Conservation (phyloP, 2,888 invertebrate species). For the Polietes domitor region DNA sequence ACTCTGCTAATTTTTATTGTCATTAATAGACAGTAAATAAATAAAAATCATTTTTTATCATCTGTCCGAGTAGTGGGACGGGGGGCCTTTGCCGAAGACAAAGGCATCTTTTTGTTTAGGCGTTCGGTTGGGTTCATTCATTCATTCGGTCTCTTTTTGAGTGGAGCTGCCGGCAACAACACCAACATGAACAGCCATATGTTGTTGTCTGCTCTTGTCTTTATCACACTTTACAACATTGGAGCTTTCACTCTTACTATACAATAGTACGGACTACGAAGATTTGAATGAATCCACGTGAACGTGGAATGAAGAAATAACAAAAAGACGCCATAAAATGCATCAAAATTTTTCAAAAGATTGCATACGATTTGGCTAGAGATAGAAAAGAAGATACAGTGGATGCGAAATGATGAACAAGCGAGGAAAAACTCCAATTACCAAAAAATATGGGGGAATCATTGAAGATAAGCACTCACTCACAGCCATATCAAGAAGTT, state of each 20-base stretch:
- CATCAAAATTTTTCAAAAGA: background rate
- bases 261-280: too few species aligned
- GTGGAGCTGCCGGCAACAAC: background rate
- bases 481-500: too few species aligned
- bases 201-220: background rate
- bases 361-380: background rate
- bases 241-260: background rate
- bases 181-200: background rate
- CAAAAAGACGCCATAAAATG: background rate
- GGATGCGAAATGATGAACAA: too few species aligned
- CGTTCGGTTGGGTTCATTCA: background rate
- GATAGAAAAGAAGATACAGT: too few species aligned
- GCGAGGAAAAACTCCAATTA: too few species aligned
- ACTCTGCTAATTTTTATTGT: conserved; percentile 1
- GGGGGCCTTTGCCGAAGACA: background rate
- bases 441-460: too few species aligned
- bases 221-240: background rate
- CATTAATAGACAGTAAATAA: conserved; percentile 1
- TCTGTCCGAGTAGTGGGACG: background rate
- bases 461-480: too few species aligned
- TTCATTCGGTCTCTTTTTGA: background rate
- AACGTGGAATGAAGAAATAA: background rate
- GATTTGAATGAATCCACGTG: background rate
- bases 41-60: background rate
- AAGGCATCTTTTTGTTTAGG: background rate